These are phyloP conservation scores for Diabrotica undecimpunctata DNA, from an alignment of 1,140 invertebrate species.

Conservation along the genomic window DNA sequence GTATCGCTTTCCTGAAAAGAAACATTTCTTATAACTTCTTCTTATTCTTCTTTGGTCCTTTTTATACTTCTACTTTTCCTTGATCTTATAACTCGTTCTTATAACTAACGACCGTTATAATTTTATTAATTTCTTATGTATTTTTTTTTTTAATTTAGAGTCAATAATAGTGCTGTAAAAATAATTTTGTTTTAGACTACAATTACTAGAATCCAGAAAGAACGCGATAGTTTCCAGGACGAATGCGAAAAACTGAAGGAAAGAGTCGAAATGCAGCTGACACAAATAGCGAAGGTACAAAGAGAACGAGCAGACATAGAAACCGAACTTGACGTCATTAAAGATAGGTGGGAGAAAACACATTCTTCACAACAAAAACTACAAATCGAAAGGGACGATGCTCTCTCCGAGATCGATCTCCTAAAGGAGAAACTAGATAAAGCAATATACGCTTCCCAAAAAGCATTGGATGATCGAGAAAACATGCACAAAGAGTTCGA, in stretches of 20 bases:
- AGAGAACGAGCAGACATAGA: constrained; percentile 79
- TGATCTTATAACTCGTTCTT: too few relatives aligned
- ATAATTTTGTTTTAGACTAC: constrained; percentile 51
- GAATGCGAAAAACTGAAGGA: constrained; percentile 80
- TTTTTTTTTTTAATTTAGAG: neutral
- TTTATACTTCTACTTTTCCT: too few relatives aligned
- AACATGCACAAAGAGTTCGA: constrained; percentile 85
- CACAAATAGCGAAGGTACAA: constrained; percentile 75
- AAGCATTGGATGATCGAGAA: constrained; percentile 84
- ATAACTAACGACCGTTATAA: too few relatives aligned
- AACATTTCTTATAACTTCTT: too few relatives aligned
- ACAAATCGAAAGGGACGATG: constrained; percentile 81
- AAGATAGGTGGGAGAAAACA: constrained; percentile 84
- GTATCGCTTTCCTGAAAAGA: too few relatives aligned
- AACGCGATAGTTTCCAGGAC: constrained; percentile 74
- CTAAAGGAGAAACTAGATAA: constrained; percentile 89
- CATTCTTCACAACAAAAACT: constrained; percentile 80
- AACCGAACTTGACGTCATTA: constrained; percentile 79
- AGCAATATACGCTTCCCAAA: constrained; percentile 70
- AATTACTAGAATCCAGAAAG: constrained; percentile 79
- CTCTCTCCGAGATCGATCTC: constrained; percentile 78
- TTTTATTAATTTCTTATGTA: neutral
- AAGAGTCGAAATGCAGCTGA: constrained; percentile 72
- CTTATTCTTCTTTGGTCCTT: too few relatives aligned
- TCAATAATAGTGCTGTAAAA: neutral